Conservation (phyloP, 2,797 vertebrate genomes). For the Uromys caudimaculatus region DNA sequence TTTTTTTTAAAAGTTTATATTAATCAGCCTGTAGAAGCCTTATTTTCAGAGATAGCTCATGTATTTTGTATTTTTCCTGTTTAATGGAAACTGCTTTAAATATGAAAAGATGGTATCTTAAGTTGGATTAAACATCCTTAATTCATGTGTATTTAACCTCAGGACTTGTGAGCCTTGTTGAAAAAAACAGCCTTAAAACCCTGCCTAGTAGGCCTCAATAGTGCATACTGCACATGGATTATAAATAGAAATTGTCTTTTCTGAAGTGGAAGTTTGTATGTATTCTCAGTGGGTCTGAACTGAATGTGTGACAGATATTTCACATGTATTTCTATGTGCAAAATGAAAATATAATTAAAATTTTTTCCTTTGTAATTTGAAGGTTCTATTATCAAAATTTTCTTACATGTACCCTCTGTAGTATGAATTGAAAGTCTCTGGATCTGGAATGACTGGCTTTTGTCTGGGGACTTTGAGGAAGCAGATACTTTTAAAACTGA, state of each 20-base stretch:
- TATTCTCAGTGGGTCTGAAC: slow-evolving; percentile 64
- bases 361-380: slow-evolving; percentile 56
- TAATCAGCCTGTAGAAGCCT: slow-evolving; percentile 68
- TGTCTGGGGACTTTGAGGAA: slow-evolving; percentile 13
- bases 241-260: slow-evolving; percentile 59
- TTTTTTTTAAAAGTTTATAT: slow-evolving; percentile 48
- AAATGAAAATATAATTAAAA: slow-evolving; percentile 34
- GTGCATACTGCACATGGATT: slow-evolving; percentile 33
- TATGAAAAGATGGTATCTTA: slow-evolving; percentile 53
- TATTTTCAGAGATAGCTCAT: slow-evolving; percentile 74
- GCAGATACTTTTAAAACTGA: slow-evolving; percentile 32
- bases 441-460: background rate
- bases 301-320: slow-evolving; percentile 67
- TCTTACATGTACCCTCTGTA: slow-evolving; percentile 32
- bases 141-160: slow-evolving; percentile 63
- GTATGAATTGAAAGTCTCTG: slow-evolving; percentile 13
- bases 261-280: background rate
- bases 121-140: slow-evolving; percentile 70
- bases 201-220: slow-evolving; percentile 48
- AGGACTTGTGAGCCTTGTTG: slow-evolving; percentile 60
- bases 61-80: slow-evolving; percentile 80
- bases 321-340: background rate
- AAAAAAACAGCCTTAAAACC: slow-evolving; percentile 50
- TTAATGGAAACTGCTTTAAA: slow-evolving; percentile 64
- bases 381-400: slow-evolving; percentile 59